Conservation (phyloP, 2,888 invertebrate species). For the Perizoma flavofasciatum region DNA sequence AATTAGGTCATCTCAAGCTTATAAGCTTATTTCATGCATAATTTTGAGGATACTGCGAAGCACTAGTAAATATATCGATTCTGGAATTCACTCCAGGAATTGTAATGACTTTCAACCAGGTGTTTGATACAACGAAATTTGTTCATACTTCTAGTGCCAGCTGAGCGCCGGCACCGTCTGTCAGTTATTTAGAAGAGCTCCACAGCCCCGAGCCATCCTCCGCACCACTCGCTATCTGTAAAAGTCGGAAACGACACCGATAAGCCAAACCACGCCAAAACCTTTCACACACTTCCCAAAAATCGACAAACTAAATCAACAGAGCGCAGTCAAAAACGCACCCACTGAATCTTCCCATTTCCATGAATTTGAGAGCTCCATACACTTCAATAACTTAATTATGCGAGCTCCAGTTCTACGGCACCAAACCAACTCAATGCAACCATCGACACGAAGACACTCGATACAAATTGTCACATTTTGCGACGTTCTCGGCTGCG, state of each 20-base stretch:
- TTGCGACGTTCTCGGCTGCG: slow-evolving; percentile 42
- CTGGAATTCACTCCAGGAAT: slow-evolving; percentile 10
- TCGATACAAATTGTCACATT: slow-evolving; percentile 40
- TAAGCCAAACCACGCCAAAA: slow-evolving; percentile 68
- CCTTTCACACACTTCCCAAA: slow-evolving; percentile 37
- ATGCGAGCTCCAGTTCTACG: slow-evolving; percentile 66
- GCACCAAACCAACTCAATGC: slow-evolving; percentile 72
- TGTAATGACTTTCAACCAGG: slow-evolving; percentile 41
- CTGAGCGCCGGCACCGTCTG: slow-evolving; percentile 80
- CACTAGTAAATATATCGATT: too few species aligned
- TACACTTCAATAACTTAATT: slow-evolving; percentile 67
- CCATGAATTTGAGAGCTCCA: slow-evolving; percentile 18
- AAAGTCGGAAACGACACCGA: slow-evolving; percentile 78
- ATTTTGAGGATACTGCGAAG: too few species aligned
- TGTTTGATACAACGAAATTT: slow-evolving; percentile 22
- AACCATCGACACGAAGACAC: slow-evolving; percentile 49
- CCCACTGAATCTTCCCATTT: slow-evolving; percentile 12
- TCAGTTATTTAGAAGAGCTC: slow-evolving; percentile 78
- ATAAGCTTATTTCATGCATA: too few species aligned
- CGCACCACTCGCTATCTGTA: slow-evolving; percentile 77
- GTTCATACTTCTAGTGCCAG: slow-evolving; percentile 78
- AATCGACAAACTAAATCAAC: slow-evolving; percentile 4
- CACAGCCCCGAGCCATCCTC: slow-evolving; percentile 77
- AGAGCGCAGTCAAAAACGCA: slow-evolving; percentile 5
- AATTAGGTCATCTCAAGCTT: too few species aligned